Evolutionary conservation across 2,113 vertebrate species (phyloP).

Genomic region (Aspiorhynchus laticeps): DNA sequence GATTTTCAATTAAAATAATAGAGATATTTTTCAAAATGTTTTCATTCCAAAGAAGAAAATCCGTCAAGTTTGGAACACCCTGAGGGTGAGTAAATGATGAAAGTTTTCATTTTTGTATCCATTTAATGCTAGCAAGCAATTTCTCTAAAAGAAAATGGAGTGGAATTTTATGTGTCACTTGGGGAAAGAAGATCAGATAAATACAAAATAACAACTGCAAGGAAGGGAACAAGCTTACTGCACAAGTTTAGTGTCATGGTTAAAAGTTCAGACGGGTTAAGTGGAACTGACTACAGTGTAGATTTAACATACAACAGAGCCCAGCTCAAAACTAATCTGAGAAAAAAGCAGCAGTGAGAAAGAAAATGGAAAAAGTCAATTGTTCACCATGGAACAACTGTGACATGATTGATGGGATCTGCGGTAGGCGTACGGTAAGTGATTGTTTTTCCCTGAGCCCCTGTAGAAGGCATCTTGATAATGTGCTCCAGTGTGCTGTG

Average conservation of each 20-base stretch:
- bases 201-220: not conserved
- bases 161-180: not conserved
- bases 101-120: not conserved
- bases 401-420: slow-evolving; percentile 54
- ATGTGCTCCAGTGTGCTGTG: slow-evolving; percentile 66
- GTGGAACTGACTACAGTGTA: not conserved
- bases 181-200: not conserved
- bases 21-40: too few relatives aligned
- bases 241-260: not conserved
- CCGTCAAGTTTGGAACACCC: not conserved
- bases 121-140: not conserved
- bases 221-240: not conserved
- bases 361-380: slow-evolving; percentile 45
- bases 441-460: slow-evolving; percentile 62
- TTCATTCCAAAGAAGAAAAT: not conserved
- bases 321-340: not conserved
- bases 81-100: not conserved
- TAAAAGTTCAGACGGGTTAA: slow-evolving; percentile 14
- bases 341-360: not conserved
- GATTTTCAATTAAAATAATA: too few relatives aligned
- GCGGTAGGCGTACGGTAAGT: slow-evolving; percentile 49
- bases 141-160: not conserved
- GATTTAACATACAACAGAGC: not conserved
- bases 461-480: slow-evolving; percentile 60
- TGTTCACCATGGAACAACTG: slow-evolving; percentile 28